Evolutionary conservation across 2,888 invertebrate species (phyloP), one percentile per base, ranked within the genome.

Genomic region (Deilephila elpenor): DNA sequence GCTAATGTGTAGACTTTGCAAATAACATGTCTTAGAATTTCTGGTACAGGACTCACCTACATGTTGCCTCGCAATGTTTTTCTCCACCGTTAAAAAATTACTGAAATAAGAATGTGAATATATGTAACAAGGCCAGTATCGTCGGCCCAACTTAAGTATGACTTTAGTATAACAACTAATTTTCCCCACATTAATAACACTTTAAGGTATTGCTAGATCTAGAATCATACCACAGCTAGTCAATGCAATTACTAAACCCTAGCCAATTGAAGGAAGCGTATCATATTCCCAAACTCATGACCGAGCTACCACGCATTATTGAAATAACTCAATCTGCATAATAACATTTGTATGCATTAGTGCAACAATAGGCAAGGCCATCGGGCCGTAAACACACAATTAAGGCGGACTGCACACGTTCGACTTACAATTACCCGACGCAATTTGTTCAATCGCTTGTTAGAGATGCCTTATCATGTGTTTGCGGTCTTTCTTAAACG

Each of bases 321-420:
- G n/a, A 44, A 44, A 56, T 56, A 56, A 56, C 56, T 56, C n/a
- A 56, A 44, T 44, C 44, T 44, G 44, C 44, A 19, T n/a, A 56
- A 56, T 53, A 53, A 53, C 53, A 37, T 44, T 56, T 17, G 56
- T 56, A 56, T 56, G 56, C 56, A 56, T n/a, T 56, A 56, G 71
- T 56, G 56, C 25, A 77, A 78, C 77, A 77, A 77, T 78, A 73
- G 73, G 51, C 78, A 78, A 78, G 78, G 78, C 71, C 78, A 74
- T 20, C 11, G 11, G 11, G 53, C 70, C 75, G 75, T 77, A 76
- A 76, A 76, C 76, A 78, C 59, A 71, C 72, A 67, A 51, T 44
- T 71, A 74, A 56, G 64, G 71, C 62, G 56, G 59, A 2, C 17
- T 51, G 32, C 76, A 76, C 73, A 77, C 73, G 44, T 25, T 20